These are phyloP conservation scores for Paracanthobrama guichenoti DNA, from an alignment of 2,113 vertebrate species.

Conservation along the genomic window DNA sequence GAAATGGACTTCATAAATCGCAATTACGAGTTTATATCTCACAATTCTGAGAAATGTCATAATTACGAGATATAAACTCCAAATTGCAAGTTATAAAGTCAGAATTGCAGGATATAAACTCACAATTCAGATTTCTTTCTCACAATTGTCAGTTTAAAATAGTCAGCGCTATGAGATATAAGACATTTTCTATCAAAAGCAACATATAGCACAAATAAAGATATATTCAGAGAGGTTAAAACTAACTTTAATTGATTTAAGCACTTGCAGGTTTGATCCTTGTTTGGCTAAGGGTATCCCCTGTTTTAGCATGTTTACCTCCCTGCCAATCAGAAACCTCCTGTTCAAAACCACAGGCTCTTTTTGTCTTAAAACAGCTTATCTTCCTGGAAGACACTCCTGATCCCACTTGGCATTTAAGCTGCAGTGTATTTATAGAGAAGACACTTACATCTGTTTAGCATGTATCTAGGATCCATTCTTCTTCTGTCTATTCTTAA, in stretches of 20 bases:
- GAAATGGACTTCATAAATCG: too few relatives aligned
- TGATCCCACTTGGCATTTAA: neutral
- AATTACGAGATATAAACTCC: too few relatives aligned
- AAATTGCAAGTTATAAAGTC: too few relatives aligned
- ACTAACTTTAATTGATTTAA: neutral
- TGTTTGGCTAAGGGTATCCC: neutral
- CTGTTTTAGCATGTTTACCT: neutral
- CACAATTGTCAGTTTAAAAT: too few relatives aligned
- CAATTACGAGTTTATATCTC: too few relatives aligned
- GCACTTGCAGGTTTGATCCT: neutral
- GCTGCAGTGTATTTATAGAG: conserved; percentile 3
- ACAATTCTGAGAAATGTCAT: too few relatives aligned
- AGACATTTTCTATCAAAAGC: too few relatives aligned
- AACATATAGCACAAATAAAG: neutral
- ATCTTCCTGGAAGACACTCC: conserved; percentile 15
- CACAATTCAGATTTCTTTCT: too few relatives aligned
- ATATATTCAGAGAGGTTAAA: neutral
- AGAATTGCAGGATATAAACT: too few relatives aligned
- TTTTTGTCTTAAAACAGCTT: conserved; percentile 25
- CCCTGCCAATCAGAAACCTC: conserved; percentile 6
- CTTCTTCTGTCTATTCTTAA: neutral
- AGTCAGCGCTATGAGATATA: too few relatives aligned
- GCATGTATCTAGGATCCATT: neutral
- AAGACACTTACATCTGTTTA: neutral
- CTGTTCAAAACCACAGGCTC: neutral